phyloP scores from a whole-genome alignment of 2,113 vertebrate species.

The Condylura cristata region DNA sequence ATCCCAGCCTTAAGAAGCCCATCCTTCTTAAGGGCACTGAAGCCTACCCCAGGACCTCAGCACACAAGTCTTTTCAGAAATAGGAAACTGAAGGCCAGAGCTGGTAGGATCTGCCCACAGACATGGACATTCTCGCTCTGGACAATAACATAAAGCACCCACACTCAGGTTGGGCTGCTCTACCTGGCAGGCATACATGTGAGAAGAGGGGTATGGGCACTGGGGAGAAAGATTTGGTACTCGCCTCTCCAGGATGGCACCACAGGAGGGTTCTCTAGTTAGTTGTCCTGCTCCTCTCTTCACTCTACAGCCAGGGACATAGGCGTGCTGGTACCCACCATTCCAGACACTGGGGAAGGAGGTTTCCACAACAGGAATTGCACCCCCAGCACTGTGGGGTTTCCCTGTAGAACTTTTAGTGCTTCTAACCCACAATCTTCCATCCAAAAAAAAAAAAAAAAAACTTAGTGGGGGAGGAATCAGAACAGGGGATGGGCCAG shows the following conservation, averaged over 20 bases:
- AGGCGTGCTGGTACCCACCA: not conserved
- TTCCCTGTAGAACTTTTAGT: not conserved
- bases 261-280: too few species aligned
- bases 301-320: too few species aligned
- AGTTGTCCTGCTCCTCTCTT: too few species aligned
- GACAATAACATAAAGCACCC: not conserved
- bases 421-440: not conserved
- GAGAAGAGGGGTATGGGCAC: not conserved
- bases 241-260: not conserved
- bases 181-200: not conserved
- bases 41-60: accelerated
- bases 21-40: too few species aligned
- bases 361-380: not conserved
- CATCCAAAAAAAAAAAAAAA: not conserved
- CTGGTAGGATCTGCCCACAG: not conserved
- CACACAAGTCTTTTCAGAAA: not conserved
- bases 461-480: not conserved
- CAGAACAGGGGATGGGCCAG: not conserved
- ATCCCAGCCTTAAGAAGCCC: not conserved
- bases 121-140: not conserved
- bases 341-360: not conserved
- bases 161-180: not conserved
- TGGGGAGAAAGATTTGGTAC: not conserved
- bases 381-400: not conserved
- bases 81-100: not conserved